Conservation (phyloP, 2,797 vertebrate genomes). For the Amphiprion clarkii region DNA sequence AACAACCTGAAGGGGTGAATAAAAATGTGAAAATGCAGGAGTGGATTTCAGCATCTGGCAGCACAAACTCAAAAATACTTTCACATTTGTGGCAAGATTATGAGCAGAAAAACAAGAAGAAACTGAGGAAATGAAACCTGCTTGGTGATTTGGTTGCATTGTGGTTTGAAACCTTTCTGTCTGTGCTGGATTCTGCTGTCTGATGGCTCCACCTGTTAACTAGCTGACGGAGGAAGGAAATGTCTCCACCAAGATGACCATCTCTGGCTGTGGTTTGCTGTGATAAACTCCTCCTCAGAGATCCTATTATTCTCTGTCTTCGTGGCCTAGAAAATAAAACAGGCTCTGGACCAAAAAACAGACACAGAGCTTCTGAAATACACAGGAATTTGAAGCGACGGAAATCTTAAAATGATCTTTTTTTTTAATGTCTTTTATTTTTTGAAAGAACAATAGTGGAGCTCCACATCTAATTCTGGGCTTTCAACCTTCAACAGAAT, state of each 20-base stretch:
- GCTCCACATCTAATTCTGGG: slow-evolving; percentile 20
- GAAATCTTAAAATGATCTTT: neutral
- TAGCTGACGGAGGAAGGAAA: slow-evolving; percentile 75
- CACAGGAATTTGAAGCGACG: neutral
- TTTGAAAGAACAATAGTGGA: slow-evolving; percentile 2
- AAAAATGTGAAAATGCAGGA: slow-evolving; percentile 8
- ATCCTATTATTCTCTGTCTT: slow-evolving; percentile 9
- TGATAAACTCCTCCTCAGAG: slow-evolving; percentile 41
- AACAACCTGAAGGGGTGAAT: neutral
- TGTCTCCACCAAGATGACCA: slow-evolving; percentile 76
- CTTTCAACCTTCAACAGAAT: slow-evolving; percentile 37
- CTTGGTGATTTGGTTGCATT: neutral
- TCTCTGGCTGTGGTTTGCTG: slow-evolving; percentile 58
- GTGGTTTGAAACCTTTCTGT: neutral
- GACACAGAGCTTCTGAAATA: neutral
- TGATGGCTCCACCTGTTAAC: slow-evolving; percentile 53
- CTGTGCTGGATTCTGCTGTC: slow-evolving; percentile 9
- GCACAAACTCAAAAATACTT: neutral
- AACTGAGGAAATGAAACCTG: neutral
- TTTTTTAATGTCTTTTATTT: slow-evolving; percentile 2
- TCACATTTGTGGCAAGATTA: slow-evolving; percentile 4
- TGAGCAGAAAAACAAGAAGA: neutral
- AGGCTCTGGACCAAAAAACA: neutral
- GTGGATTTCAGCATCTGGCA: neutral
- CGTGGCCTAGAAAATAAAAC: slow-evolving; percentile 14